Evolutionary conservation across 2,113 vertebrate genomes (phyloP).

Genomic region (Ornithorhynchus anatinus): DNA sequence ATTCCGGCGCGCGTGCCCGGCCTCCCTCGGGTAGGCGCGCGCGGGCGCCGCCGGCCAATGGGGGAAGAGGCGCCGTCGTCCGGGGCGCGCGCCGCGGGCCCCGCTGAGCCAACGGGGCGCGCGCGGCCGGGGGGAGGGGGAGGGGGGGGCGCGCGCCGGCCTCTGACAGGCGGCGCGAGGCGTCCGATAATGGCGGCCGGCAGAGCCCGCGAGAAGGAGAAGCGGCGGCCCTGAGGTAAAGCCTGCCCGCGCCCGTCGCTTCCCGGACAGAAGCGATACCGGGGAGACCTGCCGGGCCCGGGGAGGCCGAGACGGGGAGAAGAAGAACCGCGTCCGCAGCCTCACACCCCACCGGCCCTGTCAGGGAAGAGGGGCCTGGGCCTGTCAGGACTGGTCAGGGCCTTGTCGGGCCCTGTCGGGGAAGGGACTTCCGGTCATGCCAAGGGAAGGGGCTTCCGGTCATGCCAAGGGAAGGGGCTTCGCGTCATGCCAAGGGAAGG

Average conservation of each 20-base stretch:
- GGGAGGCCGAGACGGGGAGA: background rate
- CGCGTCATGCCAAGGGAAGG: no score
- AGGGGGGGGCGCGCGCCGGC: slow-evolving; percentile 55
- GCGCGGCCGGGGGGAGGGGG: slow-evolving; percentile 28
- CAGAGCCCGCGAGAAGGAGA: slow-evolving; percentile 50
- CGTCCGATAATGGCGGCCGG: slow-evolving; percentile 71
- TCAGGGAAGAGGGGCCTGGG: background rate
- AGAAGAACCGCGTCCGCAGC: background rate
- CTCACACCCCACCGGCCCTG: background rate
- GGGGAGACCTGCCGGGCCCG: background rate
- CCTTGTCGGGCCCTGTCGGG: background rate
- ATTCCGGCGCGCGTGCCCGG: slow-evolving; percentile 21
- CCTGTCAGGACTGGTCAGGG: background rate
- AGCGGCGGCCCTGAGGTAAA: slow-evolving; percentile 67
- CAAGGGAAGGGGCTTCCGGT: no score
- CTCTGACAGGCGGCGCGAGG: slow-evolving; percentile 53
- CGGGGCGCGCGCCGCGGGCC: background rate
- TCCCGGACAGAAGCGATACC: background rate
- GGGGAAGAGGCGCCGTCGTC: background rate
- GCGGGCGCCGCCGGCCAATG: background rate
- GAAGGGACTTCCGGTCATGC: background rate
- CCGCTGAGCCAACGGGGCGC: slow-evolving; percentile 36
- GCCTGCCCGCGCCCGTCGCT: background rate
- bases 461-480: background rate
- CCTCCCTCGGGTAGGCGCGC: background rate